phyloP scores from a whole-genome alignment of 2,888 invertebrate species.

The Onchidella celtica region DNA sequence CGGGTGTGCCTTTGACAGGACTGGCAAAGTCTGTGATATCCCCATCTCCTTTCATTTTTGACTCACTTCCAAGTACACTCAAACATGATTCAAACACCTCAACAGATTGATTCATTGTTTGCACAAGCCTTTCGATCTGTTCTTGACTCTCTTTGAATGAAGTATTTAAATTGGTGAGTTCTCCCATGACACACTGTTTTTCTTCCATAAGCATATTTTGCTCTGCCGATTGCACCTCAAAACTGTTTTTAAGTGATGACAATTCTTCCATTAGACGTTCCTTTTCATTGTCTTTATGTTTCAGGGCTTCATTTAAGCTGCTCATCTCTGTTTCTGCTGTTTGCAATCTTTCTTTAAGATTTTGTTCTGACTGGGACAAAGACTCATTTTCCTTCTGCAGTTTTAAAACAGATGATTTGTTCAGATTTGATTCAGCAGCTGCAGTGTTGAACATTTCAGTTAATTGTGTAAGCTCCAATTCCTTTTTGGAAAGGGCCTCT shows the following conservation, averaged over 20 bases:
- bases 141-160: neutral
- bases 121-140: constrained; percentile 1
- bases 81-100: constrained; percentile 42
- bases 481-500: neutral
- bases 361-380: neutral
- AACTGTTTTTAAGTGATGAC: neutral
- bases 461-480: constrained; percentile 18
- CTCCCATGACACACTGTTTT: constrained; percentile 21
- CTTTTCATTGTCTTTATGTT: constrained; percentile 7
- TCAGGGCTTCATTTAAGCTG: neutral
- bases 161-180: neutral
- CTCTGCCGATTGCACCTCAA: constrained; percentile 3
- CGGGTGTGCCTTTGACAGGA: neutral
- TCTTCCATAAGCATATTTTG: constrained; percentile 26
- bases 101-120: constrained; percentile 19
- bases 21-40: neutral
- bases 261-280: constrained; percentile 5
- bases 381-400: neutral
- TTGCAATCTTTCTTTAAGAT: neutral
- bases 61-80: constrained; percentile 6
- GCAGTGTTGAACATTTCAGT: constrained; percentile 3
- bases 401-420: neutral
- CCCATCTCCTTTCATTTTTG: neutral
- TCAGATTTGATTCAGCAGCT: constrained; percentile 21
- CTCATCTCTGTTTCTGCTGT: neutral